phyloP scores from a whole-genome alignment of 2,888 invertebrate genomes.

The Mythimna ferrago region DNA sequence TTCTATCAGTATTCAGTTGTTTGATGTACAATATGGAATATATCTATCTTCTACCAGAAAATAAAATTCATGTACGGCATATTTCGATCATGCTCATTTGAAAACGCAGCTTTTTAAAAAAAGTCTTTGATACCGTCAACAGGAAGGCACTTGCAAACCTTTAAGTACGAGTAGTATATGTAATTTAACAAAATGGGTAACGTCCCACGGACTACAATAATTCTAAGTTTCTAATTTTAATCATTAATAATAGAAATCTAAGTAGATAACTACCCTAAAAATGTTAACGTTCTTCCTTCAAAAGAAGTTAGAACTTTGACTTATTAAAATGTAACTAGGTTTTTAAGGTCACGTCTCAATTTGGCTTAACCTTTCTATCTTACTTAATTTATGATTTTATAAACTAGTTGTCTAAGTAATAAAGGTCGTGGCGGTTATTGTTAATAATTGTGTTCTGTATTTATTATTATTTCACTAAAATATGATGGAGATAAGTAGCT shows the following conservation, averaged over 20 bases:
- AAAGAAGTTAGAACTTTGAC: slow-evolving; percentile 2
- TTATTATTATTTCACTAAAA: slow-evolving; percentile 14
- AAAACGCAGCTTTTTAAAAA: too few relatives aligned
- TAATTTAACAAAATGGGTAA: too few relatives aligned
- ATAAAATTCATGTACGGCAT: too few relatives aligned
- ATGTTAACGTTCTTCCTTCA: not conserved
- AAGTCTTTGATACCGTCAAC: too few relatives aligned
- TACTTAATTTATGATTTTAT: slow-evolving; percentile 20
- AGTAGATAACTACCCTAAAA: not conserved
- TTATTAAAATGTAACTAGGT: slow-evolving; percentile 10
- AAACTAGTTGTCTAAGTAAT: slow-evolving; percentile 4
- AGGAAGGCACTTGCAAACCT: too few relatives aligned
- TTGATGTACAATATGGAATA: too few relatives aligned
- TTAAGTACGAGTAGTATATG: too few relatives aligned
- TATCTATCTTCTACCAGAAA: too few relatives aligned
- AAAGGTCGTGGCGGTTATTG: slow-evolving; percentile 14
- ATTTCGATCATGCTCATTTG: too few relatives aligned
- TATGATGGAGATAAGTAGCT: not conserved
- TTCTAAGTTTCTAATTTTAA: too few relatives aligned
- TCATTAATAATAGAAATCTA: not conserved
- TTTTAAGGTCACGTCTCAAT: slow-evolving; percentile 27
- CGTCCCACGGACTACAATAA: too few relatives aligned
- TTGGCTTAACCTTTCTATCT: slow-evolving; percentile 22
- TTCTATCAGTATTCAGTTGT: too few relatives aligned
- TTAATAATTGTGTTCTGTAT: slow-evolving; percentile 20